Evolutionary conservation across 1,140 invertebrate species (phyloP).

Genomic region (Choristoneura fumiferana): DNA sequence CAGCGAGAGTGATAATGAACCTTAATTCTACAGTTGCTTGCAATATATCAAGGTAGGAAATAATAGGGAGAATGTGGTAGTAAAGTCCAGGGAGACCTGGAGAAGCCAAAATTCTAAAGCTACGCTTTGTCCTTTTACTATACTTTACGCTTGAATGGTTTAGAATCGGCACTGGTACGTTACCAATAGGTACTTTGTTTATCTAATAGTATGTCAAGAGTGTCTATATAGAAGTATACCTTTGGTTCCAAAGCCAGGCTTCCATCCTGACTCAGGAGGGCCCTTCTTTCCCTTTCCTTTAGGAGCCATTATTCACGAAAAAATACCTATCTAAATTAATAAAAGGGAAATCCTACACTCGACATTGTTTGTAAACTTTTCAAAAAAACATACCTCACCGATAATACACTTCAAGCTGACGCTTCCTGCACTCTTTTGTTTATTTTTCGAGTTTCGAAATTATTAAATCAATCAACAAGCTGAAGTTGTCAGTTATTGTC

Average conservation of each 20-base stretch:
- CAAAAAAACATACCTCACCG: constrained; percentile 13
- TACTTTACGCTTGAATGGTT: no score
- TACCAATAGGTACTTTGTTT: no score
- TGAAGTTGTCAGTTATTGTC: neutral
- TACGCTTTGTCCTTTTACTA: no score
- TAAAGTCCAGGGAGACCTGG: no score
- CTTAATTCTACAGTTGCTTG: no score
- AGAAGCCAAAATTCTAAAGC: no score
- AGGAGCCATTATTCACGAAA: constrained; percentile 48
- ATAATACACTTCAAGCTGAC: neutral
- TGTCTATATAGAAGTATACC: no score
- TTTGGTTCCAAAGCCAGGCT: constrained; percentile 68
- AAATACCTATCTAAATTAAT: constrained; percentile 27
- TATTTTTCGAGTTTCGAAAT: neutral
- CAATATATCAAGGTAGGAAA: no score
- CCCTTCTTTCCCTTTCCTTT: constrained; percentile 47
- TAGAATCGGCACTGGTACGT: no score
- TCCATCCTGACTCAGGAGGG: constrained; percentile 67
- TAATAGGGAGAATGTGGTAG: no score
- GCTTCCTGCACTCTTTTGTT: constrained; percentile 1
- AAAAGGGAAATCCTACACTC: constrained; percentile 50
- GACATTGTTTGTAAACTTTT: constrained; percentile 39
- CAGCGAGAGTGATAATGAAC: no score
- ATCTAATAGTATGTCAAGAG: no score
- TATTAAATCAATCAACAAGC: neutral